These are phyloP conservation scores for Cistogaster globosa DNA, from an alignment of 2,888 invertebrate genomes.

Conservation along the genomic window DNA sequence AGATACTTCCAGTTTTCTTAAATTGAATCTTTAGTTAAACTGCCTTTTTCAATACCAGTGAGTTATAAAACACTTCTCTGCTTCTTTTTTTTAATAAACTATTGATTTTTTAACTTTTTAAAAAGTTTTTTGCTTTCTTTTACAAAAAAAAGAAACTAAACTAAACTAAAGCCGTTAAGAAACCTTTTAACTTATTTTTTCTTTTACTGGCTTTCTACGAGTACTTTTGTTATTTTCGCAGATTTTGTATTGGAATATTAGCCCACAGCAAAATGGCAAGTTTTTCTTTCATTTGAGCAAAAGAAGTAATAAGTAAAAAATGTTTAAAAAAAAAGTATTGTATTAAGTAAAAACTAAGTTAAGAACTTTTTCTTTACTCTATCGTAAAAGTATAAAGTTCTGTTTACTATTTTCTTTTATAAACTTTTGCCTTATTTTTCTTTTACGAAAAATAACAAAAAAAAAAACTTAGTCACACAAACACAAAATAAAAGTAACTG, in stretches of 20 bases:
- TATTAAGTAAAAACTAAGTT: conserved; percentile 56
- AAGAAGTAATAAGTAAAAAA: conserved; percentile 17
- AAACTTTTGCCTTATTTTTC: conserved; percentile 50
- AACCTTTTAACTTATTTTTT: conserved; percentile 52
- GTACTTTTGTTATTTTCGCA: conserved; percentile 41
- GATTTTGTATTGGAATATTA: conserved; percentile 18
- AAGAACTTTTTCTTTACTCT: conserved; percentile 45
- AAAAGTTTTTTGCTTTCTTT: conserved; percentile 39
- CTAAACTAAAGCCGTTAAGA: conserved; percentile 38
- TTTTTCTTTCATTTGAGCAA: conserved; percentile 33
- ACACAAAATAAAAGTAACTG: conserved; percentile 34
- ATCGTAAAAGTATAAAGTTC: conserved; percentile 61
- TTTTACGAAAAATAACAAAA: conserved; percentile 5
- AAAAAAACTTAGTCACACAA: conserved; percentile 10
- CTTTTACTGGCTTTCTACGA: conserved; percentile 38
- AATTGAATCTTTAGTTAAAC: not conserved
- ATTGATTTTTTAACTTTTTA: conserved; percentile 61
- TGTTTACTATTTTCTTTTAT: conserved; percentile 55
- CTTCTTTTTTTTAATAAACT: conserved; percentile 55
- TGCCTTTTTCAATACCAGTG: conserved; percentile 15
- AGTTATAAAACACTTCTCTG: conserved; percentile 8
- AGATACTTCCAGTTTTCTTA: not conserved
- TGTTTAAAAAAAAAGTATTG: not conserved
- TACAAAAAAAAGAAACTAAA: not conserved
- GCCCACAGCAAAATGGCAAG: conserved; percentile 58